These are phyloP conservation scores for Lacerta viridis DNA, from an alignment of 2,797 vertebrate species.

Conservation along the genomic window DNA sequence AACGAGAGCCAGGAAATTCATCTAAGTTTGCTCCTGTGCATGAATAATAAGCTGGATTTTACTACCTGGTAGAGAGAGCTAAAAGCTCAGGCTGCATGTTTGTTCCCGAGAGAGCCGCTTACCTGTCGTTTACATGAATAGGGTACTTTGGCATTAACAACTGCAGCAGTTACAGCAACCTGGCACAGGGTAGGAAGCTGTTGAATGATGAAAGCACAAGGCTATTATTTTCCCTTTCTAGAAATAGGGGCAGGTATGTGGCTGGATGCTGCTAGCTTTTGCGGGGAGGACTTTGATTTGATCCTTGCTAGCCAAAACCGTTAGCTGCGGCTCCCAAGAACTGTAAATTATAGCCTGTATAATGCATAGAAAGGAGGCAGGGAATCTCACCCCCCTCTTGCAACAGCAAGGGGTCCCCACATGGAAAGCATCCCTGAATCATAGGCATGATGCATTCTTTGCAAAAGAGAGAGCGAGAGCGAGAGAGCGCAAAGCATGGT, in stretches of 20 bases:
- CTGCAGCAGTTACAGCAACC: background rate
- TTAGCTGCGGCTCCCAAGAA: background rate
- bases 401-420: background rate
- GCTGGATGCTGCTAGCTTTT: background rate
- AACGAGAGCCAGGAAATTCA: background rate
- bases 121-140: background rate
- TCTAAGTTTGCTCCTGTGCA: background rate
- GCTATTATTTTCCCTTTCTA: no score
- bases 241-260: background rate
- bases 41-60: background rate
- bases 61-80: background rate
- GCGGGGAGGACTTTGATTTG: background rate
- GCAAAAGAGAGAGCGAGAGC: background rate
- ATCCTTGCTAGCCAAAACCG: background rate
- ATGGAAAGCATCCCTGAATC: background rate
- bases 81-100: no score
- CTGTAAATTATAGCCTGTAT: background rate
- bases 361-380: background rate
- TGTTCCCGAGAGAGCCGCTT: background rate
- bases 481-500: no score
- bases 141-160: conserved; percentile 1
- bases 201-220: conserved; percentile 8
- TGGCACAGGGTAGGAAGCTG: background rate
- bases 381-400: background rate
- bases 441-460: background rate